Conservation (phyloP, 2,888 invertebrate species). For the Diplazon laetatorius region DNA sequence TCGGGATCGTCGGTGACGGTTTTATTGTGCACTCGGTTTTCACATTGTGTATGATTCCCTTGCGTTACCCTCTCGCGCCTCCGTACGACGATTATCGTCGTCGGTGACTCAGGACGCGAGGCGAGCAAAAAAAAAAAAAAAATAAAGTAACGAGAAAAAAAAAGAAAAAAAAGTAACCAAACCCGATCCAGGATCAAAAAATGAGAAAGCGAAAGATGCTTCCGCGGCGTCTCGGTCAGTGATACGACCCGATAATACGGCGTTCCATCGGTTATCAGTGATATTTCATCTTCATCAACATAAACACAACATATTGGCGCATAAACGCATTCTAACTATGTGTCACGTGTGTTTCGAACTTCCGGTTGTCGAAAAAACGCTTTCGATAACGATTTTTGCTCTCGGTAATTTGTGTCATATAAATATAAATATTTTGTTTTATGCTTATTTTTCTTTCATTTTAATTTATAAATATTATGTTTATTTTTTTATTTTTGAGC, state of each 20-base stretch:
- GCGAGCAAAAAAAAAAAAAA: not conserved
- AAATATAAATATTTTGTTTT: too few species aligned
- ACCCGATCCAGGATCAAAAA: too few species aligned
- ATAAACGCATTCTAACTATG: too few species aligned
- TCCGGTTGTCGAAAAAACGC: too few species aligned
- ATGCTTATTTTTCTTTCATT: too few species aligned
- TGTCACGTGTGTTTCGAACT: too few species aligned
- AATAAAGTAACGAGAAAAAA: not conserved
- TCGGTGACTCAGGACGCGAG: constrained; percentile 57
- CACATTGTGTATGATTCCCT: constrained; percentile 27
- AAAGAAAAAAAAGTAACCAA: constrained; percentile 4
- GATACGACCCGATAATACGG: constrained; percentile 10
- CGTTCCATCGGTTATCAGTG: constrained; percentile 18
- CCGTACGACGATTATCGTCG: constrained; percentile 5
- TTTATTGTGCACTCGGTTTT: constrained; percentile 29
- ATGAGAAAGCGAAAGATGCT: constrained; percentile 19
- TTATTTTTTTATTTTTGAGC: too few species aligned
- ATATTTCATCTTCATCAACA: constrained; percentile 19
- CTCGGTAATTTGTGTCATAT: too few species aligned
- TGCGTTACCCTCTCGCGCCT: constrained; percentile 22
- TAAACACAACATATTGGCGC: constrained; percentile 28
- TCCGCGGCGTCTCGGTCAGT: not conserved
- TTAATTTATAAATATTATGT: too few species aligned
- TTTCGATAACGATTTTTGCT: too few species aligned
- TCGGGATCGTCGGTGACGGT: constrained; percentile 17